phyloP scores from a whole-genome alignment of 2,797 vertebrate genomes.

The Dromococcyx pavoninus region DNA sequence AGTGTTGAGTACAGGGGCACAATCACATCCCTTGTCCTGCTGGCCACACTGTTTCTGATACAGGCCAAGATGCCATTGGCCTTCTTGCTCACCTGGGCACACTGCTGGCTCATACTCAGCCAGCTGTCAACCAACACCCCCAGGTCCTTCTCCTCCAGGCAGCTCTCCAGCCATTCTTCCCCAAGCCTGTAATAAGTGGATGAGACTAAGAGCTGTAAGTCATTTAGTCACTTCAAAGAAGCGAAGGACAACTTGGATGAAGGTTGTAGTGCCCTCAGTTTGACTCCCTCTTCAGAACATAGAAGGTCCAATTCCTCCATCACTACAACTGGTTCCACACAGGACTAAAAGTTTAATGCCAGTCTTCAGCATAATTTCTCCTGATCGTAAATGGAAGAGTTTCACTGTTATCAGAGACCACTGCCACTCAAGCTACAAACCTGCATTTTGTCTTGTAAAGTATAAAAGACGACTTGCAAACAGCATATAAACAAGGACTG shows the following conservation, averaged over 20 bases:
- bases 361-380: neutral
- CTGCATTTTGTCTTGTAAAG: neutral
- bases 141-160: too few species aligned
- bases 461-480: neutral
- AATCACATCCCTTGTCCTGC: too few species aligned
- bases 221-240: neutral
- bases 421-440: neutral
- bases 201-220: neutral
- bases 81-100: too few species aligned
- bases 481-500: neutral
- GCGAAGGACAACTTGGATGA: neutral
- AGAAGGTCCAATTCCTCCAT: neutral
- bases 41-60: too few species aligned
- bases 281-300: neutral
- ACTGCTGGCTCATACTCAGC: too few species aligned
- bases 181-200: too few species aligned
- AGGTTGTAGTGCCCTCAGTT: neutral
- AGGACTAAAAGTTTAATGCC: neutral
- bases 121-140: too few species aligned
- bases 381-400: neutral
- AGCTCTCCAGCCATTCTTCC: too few species aligned
- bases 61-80: too few species aligned
- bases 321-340: neutral
- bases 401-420: neutral
- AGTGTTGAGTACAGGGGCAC: too few species aligned